Conservation (phyloP, 2,113 vertebrate genomes). For the Prionailurus viverrinus region DNA sequence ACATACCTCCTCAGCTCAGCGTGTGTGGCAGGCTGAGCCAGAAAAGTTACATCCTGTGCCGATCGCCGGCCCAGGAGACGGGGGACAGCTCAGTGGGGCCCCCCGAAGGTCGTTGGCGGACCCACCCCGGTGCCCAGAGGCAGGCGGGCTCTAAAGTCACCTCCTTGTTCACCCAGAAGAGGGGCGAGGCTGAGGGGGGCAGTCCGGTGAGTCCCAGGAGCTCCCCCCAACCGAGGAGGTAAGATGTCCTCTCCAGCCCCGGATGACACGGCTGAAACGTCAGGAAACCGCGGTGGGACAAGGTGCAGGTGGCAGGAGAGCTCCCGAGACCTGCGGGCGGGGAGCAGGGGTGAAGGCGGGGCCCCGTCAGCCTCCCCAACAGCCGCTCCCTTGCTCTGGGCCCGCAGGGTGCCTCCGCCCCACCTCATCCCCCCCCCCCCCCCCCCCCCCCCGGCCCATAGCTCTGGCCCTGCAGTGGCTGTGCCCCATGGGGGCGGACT, state of each 20-base stretch:
- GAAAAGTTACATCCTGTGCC: too few species aligned
- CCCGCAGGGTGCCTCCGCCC: not conserved
- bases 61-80: not conserved
- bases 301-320: not conserved
- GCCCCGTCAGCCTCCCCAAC: not conserved
- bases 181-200: not conserved
- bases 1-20: not conserved
- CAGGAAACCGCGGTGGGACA: not conserved
- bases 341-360: not conserved
- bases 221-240: not conserved
- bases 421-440: fast-evolving
- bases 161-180: not conserved
- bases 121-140: not conserved
- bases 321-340: not conserved
- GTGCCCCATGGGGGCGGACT: not conserved
- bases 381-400: too few species aligned
- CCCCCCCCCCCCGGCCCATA: fast-evolving
- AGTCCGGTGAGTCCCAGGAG: not conserved
- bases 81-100: not conserved
- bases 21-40: not conserved
- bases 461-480: fast-evolving
- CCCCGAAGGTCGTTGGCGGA: fast-evolving
- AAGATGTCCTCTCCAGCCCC: not conserved
- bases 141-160: not conserved
- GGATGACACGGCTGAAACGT: not conserved